Conservation (phyloP, 64 coral and sea anemone species). For the Dendronephthya gigantea region DNA sequence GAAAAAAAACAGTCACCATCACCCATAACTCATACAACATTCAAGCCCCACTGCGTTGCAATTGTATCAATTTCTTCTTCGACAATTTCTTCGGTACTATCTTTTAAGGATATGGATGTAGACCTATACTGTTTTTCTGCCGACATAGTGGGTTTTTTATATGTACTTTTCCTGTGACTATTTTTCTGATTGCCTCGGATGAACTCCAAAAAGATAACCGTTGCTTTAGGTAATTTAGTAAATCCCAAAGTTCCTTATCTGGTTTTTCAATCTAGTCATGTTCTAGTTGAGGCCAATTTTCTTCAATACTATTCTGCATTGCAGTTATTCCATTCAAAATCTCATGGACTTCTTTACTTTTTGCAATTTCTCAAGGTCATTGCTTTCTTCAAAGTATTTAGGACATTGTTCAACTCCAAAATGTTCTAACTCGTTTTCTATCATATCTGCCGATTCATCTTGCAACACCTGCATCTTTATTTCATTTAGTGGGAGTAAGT, state of each 20-base stretch:
- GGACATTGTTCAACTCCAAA: neutral
- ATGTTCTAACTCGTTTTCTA: neutral
- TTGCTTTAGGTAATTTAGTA: too few relatives aligned
- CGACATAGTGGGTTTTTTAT: too few relatives aligned
- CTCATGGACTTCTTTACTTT: neutral
- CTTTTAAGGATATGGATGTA: too few relatives aligned
- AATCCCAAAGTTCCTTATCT: neutral
- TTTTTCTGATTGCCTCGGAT: too few relatives aligned
- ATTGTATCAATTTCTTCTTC: neutral
- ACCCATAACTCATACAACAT: neutral
- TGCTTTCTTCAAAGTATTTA: neutral
- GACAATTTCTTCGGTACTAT: too few relatives aligned
- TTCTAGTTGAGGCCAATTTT: too few relatives aligned
- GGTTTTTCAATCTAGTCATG: too few relatives aligned
- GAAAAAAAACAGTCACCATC: slow-evolving; percentile 7
- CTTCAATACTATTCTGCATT: too few relatives aligned
- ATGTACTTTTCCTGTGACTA: too few relatives aligned
- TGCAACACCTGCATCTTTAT: neutral
- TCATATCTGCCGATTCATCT: neutral
- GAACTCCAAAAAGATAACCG: too few relatives aligned
- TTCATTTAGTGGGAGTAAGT: neutral
- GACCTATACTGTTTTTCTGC: too few relatives aligned
- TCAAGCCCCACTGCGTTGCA: neutral
- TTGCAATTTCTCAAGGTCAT: neutral
- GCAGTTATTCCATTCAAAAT: neutral